These are phyloP conservation scores for Allacma fusca DNA, from an alignment of 2,888 invertebrate species.

Conservation along the genomic window DNA sequence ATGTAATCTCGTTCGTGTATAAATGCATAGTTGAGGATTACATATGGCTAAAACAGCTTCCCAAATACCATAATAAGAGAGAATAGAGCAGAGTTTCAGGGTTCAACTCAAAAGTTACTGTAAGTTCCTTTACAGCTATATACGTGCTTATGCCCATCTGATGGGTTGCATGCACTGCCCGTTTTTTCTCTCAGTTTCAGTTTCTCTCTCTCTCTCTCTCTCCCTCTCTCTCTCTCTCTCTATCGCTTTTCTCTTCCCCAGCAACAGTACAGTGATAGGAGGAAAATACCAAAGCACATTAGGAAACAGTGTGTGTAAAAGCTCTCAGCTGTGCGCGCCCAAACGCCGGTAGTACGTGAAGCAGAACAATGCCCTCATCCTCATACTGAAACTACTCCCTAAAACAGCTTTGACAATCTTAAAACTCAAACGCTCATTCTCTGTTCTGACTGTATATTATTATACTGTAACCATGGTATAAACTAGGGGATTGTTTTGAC, in stretches of 20 bases:
- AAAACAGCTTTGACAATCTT: conserved; percentile 27
- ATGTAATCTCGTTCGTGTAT: conserved; percentile 14
- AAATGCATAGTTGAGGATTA: not conserved
- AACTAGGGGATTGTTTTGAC: conserved; percentile 32
- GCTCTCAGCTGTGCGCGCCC: conserved; percentile 48
- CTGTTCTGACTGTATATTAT: not conserved
- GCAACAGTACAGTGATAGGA: conserved; percentile 9
- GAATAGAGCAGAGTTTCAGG: not conserved
- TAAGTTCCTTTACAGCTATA: conserved; percentile 11
- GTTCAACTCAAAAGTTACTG: not conserved
- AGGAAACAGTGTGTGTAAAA: conserved; percentile 8
- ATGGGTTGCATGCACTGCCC: not conserved
- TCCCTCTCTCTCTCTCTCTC: not conserved
- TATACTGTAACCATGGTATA: conserved; percentile 2
- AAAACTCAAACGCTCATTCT: conserved; percentile 4
- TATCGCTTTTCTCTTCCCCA: not conserved
- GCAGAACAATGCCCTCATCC: conserved; percentile 49
- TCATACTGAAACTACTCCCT: conserved; percentile 17
- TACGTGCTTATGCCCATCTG: not conserved
- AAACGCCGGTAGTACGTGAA: conserved; percentile 28
- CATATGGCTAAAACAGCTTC: conserved; percentile 1
- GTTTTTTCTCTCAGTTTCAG: not conserved
- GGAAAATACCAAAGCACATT: conserved; percentile 13
- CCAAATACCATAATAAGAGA: not conserved
- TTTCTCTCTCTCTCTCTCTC: not conserved